Evolutionary conservation across 2,888 invertebrate species (phyloP), one percentile per base, ranked within the genome.

Genomic region (Leucania comma): DNA sequence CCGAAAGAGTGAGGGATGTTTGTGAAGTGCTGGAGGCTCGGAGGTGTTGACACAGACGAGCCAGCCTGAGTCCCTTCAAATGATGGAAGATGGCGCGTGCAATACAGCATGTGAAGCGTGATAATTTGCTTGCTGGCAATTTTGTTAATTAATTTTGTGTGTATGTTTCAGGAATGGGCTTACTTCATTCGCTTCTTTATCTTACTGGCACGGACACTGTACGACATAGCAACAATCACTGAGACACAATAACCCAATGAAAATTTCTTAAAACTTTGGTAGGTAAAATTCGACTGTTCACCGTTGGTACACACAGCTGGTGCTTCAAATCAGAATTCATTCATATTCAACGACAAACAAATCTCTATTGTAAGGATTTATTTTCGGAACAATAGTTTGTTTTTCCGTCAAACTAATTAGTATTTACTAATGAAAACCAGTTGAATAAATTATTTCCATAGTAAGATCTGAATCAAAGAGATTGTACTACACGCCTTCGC

Each of bases 1-100:
- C 61, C 54, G 54, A n/a, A 32, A 20, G 42, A 65, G 62, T 56
- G 10, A 35, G 62, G 57, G 50, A 71, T 75, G 50, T 67, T 62
- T 66, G 62, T 38, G 26, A 24, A 66, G 53, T 20, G 53, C n/a
- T 38, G 29, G n/a, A n/a, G 22, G 6, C n/a, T 48, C 20, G n/a
- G 3, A 35, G 22, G 50, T 60, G 54, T 72, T 66, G 50, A 35
- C 57, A 72, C 26, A 61, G 35, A 26, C 54, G 26, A 56, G 48
- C 12, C 26, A 32, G 32, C 32, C 48, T 42, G 56, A 48, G 42
- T 65, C 56, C 50, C 50, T 66, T 72, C 42, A 65, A 56, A 60
- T 66, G 24, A 38, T 65, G 17, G 26, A 58, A n/a, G 38, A 22
- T 35, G 50, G 42, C n/a, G 26, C 14, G 6, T 12, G 20, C 9